phyloP scores from a whole-genome alignment of 2,797 vertebrate species.

The Meriones psammophilus region DNA sequence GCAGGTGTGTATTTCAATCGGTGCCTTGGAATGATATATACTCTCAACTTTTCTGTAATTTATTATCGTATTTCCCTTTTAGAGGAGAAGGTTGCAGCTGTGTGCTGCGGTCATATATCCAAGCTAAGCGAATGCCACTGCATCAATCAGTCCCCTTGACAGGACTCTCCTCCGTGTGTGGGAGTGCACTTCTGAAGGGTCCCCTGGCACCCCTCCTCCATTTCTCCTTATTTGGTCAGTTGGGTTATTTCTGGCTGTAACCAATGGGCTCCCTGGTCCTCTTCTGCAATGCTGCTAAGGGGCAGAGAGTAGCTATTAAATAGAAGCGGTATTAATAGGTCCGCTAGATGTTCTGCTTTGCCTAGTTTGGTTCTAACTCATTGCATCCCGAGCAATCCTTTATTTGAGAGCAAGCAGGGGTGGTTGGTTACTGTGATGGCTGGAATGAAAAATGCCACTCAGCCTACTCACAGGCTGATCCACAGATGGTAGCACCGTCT shows the following conservation, averaged over 20 bases:
- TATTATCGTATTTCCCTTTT: conserved; percentile 65
- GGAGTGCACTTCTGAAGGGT: neutral
- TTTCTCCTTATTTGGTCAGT: conserved; percentile 29
- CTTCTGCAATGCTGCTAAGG: neutral
- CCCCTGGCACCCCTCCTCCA: conserved; percentile 15
- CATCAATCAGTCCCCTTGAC: neutral
- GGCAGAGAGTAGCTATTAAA: neutral
- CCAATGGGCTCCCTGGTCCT: neutral
- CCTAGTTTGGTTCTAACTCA: neutral
- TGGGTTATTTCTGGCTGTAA: conserved; percentile 60
- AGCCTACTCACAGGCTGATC: neutral
- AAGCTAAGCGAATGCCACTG: conserved; percentile 22
- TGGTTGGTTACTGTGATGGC: neutral
- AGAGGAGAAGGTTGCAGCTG: conserved; percentile 48
- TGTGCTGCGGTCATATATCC: neutral
- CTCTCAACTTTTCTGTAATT: conserved; percentile 62
- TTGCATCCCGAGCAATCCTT: neutral
- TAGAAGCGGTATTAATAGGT: neutral
- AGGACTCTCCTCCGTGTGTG: conserved; percentile 35
- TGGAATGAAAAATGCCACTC: neutral
- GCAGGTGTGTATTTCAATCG: conserved; percentile 51
- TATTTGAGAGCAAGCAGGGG: neutral
- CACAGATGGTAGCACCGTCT: neutral
- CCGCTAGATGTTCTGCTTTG: neutral
- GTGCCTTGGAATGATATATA: conserved; percentile 52